These are phyloP conservation scores for Antitype chi DNA, from an alignment of 2,888 invertebrate species.

Conservation along the genomic window DNA sequence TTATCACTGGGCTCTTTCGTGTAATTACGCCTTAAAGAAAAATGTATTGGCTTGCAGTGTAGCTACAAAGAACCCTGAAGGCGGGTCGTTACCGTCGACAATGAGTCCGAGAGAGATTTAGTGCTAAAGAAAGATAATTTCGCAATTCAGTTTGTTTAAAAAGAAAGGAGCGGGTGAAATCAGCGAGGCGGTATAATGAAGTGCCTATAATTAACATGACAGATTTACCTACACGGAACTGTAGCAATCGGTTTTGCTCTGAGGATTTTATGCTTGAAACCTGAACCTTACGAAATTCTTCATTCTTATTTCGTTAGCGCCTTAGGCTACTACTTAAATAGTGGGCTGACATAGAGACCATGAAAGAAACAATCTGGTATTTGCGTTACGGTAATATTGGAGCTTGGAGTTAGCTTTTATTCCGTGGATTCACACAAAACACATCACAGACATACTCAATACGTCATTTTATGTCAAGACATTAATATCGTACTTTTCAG, in stretches of 20 bases:
- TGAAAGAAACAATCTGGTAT: too few species aligned
- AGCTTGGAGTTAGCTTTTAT: too few species aligned
- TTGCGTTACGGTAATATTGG: too few species aligned
- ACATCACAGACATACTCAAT: too few species aligned
- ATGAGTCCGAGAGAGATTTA: constrained; percentile 64
- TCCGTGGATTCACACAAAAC: too few species aligned
- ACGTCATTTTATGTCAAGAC: too few species aligned
- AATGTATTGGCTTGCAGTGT: constrained; percentile 37
- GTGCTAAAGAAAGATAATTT: constrained; percentile 64
- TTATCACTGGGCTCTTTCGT: too few species aligned
- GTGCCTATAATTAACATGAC: constrained; percentile 65
- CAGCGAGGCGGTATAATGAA: constrained; percentile 59
- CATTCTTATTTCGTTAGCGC: not conserved
- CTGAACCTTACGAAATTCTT: not conserved
- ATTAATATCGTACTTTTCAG: too few species aligned
- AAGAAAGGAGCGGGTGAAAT: constrained; percentile 50
- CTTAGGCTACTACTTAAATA: not conserved
- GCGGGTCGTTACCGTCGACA: constrained; percentile 63
- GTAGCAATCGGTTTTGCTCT: not conserved
- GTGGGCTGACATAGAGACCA: too few species aligned
- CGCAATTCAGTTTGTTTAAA: constrained; percentile 60
- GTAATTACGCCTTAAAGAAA: constrained; percentile 4
- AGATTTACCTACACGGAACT: constrained; percentile 24
- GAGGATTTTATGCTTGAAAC: not conserved
- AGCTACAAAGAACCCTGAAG: constrained; percentile 54